Base-by-base conservation (phyloP, 2,888 invertebrate genomes). In the Drosophila tanythrix region DNA sequence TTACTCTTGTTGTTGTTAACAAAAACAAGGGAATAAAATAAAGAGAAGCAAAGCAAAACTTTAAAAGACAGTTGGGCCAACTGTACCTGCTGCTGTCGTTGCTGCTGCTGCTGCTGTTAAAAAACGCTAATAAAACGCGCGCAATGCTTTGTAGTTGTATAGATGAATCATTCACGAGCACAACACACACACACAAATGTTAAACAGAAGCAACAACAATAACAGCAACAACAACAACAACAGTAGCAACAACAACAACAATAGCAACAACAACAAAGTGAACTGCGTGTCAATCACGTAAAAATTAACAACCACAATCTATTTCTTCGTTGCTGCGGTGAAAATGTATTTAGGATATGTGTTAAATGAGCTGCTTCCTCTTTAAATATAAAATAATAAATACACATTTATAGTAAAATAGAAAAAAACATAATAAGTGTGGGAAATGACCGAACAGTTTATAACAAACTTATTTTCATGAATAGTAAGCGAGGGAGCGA, bases 291-390 rank as follows among this genome's bases (percentile, higher is more conserved):
- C 61, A 70, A 79, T 79, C 77, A 53, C 57, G 43, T 29, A 51
- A 33, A 50, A 25, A 72, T 64, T 35, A 67, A 72, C 58, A 64
- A 74, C 11, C n/a, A 52, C 43, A 35, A 36, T 59, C 46, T 50
- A 60, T 63, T 59, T 43, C 55, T 40, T 63, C 40, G 35, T 52
- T 58, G 50, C 57, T 70, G 59, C 58, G 52, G 58, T 67, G 48
- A 63, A 74, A 74, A 67, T 73, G 57, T 68, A 65, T 76, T 53
- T 59, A 50, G 68, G 38, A 59, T 63, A 52, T 40, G 72, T 71
- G 74, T 70, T 89, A 83, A 85, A 85, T 81, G 75, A 87, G 72
- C 74, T 81, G 79, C 68, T 85, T 85, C 90, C 85, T 85, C 81
- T 78, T 89, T 76, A 55, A 88, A 89, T 85, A 70, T 65, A 66